These are phyloP conservation scores for Oryctes rhinoceros DNA, from an alignment of 1,140 invertebrate genomes.

Conservation along the genomic window DNA sequence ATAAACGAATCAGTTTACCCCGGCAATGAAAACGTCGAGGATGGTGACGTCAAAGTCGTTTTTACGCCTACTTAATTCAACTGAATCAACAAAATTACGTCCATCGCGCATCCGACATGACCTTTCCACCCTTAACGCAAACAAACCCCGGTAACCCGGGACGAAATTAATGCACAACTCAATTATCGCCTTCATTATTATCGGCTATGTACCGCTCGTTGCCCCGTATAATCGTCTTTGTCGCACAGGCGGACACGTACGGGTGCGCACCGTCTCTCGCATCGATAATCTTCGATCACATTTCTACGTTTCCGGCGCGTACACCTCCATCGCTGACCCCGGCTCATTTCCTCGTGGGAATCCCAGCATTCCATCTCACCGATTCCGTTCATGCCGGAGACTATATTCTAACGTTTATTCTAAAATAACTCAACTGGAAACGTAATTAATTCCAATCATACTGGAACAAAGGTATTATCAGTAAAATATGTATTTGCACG, in stretches of 20 bases:
- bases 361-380: not conserved
- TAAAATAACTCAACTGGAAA: conserved; percentile 11
- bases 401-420: not conserved
- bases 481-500: conserved; percentile 1
- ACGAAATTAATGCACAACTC: conserved; percentile 18
- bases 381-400: not conserved
- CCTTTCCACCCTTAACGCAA: not conserved
- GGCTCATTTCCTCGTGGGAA: not conserved
- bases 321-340: not conserved
- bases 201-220: not conserved
- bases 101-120: not conserved
- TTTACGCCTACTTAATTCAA: conserved; percentile 13
- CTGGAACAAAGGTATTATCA: not conserved
- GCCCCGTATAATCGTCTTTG: not conserved
- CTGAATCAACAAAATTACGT: conserved; percentile 22
- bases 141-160: conserved; percentile 7
- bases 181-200: conserved; percentile 15
- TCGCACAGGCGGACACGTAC: not conserved
- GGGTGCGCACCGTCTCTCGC: not conserved
- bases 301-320: not conserved
- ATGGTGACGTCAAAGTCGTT: conserved; percentile 8
- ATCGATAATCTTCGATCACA: conserved; percentile 21
- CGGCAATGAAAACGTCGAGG: not conserved
- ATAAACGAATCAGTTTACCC: conserved; percentile 1
- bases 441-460: not conserved